Base-by-base conservation (phyloP, 2,797 vertebrate genomes). In the Corythornis leucogaster region DNA sequence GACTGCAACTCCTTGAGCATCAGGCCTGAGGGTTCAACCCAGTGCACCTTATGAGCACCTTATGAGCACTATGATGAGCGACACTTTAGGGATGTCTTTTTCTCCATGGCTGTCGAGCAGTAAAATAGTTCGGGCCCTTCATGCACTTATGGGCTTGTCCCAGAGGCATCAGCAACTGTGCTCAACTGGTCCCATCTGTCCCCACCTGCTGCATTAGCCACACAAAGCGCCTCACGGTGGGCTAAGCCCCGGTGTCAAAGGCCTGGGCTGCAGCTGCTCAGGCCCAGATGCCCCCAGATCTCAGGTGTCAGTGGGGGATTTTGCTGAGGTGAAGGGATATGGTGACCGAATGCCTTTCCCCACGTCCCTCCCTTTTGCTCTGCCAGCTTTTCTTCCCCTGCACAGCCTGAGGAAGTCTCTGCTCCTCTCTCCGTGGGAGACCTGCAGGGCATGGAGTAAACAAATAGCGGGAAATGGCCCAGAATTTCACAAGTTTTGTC, bases 201-300 rank as follows among this genome's bases (percentile, higher is more conserved):
- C 18, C 58, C 92, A 48, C 57, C 51, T 5, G 88, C 76, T 80
- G 58, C 19, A 11, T 43, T 22, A 67, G 74, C 61, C 79, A 80
- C 33, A 5, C 81, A 15, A 2, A 1, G 25, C 53, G 85, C 42
- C 67, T 63, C 16, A 2, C 1, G 4, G 51, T 8, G 1, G 78
- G 53, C 6, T 57, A 75, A 96, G 73, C 71, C 79, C 55, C 1
- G 1, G 48, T 82, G 84, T 89, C 89, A 94, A 74, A 87, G 84
- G 87, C 61, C 79, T 75, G 73, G 54, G 71, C 68, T 93, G 88
- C 96, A 96, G 94, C 94, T 96, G 96, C 93, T 81, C 79, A 77
- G 48, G 42, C 61, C 69, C 91, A 71, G 57, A 87, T 69, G 74
- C 15, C 57, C 64, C 75, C 33, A 50, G 38, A 58, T 76, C 88